Evolutionary conservation across 2,113 vertebrate species (phyloP).

Genomic region (Ammodytes marinus): DNA sequence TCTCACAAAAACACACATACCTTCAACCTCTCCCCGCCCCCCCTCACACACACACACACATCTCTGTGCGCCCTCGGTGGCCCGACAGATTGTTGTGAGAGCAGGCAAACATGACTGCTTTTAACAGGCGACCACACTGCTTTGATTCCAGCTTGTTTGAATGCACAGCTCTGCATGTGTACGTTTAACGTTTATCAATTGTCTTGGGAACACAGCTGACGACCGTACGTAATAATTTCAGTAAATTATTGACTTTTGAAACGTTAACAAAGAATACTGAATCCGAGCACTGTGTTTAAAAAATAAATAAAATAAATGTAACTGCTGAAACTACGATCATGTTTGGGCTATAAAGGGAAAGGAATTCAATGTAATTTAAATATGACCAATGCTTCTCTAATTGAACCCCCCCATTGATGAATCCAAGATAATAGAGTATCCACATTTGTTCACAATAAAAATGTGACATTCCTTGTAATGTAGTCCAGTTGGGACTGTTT

Average conservation of each 20-base stretch:
- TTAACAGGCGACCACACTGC: slow-evolving; percentile 16
- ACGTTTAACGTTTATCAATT: slow-evolving; percentile 12
- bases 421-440: too few relatives aligned
- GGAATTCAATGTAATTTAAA: too few relatives aligned
- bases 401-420: too few relatives aligned
- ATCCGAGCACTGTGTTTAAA: too few relatives aligned
- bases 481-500: too few relatives aligned
- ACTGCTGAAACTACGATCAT: too few relatives aligned
- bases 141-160: slow-evolving; percentile 56
- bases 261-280: neutral
- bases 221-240: neutral
- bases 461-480: too few relatives aligned
- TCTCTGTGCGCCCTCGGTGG: slow-evolving; percentile 70
- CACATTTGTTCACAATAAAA: too few relatives aligned
- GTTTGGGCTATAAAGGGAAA: too few relatives aligned
- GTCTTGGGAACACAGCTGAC: neutral
- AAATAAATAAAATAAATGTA: too few relatives aligned
- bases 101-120: slow-evolving; percentile 48
- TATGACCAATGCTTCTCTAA: too few relatives aligned
- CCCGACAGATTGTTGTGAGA: slow-evolving; percentile 64
- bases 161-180: slow-evolving; percentile 15
- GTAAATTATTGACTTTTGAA: too few relatives aligned
- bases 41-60: slow-evolving; percentile 26
- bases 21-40: neutral
- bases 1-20: neutral